Conservation (phyloP, 2,888 invertebrate species). For the Caenorhabditis virilis region DNA sequence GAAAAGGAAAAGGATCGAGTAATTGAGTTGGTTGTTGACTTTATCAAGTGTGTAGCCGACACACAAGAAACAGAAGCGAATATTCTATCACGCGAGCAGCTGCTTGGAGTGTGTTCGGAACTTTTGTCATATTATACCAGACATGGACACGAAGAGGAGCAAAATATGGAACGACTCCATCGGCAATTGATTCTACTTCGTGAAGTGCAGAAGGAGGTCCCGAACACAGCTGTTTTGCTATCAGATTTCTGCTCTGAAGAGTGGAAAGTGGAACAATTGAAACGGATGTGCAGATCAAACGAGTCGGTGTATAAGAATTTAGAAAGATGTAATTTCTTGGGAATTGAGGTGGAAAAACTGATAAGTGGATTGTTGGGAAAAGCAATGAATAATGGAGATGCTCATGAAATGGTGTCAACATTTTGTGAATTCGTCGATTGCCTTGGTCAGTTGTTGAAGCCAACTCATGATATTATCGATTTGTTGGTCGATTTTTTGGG, state of each 20-base stretch:
- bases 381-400: slow-evolving; percentile 5
- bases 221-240: slow-evolving; percentile 7
- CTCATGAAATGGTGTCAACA: slow-evolving; percentile 6
- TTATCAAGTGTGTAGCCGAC: slow-evolving; percentile 26
- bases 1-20: slow-evolving; percentile 18
- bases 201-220: slow-evolving; percentile 16
- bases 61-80: slow-evolving; percentile 6
- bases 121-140: slow-evolving; percentile 15
- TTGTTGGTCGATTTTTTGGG: slow-evolving; percentile 18
- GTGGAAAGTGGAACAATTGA: slow-evolving; percentile 13
- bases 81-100: slow-evolving; percentile 17
- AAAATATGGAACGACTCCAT: slow-evolving; percentile 7
- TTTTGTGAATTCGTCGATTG: slow-evolving; percentile 22
- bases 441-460: no score
- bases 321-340: no score
- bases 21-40: slow-evolving; percentile 16
- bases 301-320: no score
- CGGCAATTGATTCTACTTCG: slow-evolving; percentile 14
- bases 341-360: slow-evolving; percentile 8
- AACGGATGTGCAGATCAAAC: no score
- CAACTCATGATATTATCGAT: no score
- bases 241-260: slow-evolving; percentile 18
- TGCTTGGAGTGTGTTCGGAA: no score
- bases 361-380: slow-evolving; percentile 8
- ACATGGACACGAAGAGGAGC: no score